A percentile compares a stretch with the other conserved stretches of the same genome.
Evolutionary conservation across 1,140 invertebrate genomes (phyloP).

Genomic region (Gryon sp.): DNA sequence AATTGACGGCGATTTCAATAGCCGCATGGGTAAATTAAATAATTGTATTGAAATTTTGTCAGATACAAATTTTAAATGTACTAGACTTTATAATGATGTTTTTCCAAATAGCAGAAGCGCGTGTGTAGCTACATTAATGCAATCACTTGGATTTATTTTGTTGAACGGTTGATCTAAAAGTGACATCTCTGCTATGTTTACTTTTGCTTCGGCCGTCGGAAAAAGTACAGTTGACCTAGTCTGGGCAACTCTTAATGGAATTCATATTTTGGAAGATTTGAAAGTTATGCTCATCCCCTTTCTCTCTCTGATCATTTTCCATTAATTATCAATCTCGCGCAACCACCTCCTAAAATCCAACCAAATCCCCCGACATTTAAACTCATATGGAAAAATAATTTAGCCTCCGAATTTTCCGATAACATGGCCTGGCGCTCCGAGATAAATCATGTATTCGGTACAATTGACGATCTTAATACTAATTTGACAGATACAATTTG

Average conservation of each 20-base stretch:
- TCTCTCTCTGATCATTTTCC: not conserved
- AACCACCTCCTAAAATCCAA: not conserved
- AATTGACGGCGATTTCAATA: slow-evolving; percentile 2
- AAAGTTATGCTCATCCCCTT: not conserved
- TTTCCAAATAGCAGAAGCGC: not conserved
- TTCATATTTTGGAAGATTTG: not conserved
- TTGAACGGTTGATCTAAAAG: not conserved
- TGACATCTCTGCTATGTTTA: not conserved
- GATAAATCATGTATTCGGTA: not conserved
- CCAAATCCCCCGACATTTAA: not conserved
- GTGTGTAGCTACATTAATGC: too few relatives aligned
- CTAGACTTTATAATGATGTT: not conserved
- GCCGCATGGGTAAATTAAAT: not conserved
- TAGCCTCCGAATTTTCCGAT: not conserved
- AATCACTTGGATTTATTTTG: not conserved
- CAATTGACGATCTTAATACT: not conserved
- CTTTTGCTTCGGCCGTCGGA: not conserved
- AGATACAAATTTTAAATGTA: not conserved
- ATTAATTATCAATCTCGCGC: not conserved
- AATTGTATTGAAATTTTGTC: not conserved
- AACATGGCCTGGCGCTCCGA: not conserved
- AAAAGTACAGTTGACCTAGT: not conserved
- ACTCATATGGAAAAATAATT: not conserved
- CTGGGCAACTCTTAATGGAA: not conserved
- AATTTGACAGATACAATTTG: too few relatives aligned